Conservation (phyloP, 1,140 invertebrate species). For the Odontomachus brunneus region DNA sequence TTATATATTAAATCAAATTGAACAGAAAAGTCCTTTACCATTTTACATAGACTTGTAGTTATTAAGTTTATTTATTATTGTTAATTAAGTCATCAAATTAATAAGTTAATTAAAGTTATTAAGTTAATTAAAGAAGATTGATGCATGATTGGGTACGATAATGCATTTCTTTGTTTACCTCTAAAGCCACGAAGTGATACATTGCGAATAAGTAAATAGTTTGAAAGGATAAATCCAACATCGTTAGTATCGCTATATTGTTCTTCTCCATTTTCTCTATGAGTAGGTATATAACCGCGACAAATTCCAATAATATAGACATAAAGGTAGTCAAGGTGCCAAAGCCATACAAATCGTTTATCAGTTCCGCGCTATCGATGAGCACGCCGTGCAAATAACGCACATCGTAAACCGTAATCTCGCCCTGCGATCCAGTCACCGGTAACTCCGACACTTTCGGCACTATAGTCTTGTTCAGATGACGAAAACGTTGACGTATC, state of each 20-base stretch:
- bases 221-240: neutral
- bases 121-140: no score
- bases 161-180: constrained; percentile 24
- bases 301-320: neutral
- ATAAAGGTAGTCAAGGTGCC: neutral
- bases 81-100: no score
- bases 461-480: constrained; percentile 29
- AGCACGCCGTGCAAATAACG: constrained; percentile 36
- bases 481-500: constrained; percentile 39
- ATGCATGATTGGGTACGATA: no score
- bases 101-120: no score
- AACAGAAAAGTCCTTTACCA: no score
- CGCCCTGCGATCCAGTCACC: neutral
- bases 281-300: neutral
- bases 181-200: constrained; percentile 20
- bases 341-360: neutral
- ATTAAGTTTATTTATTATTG: no score
- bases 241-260: neutral
- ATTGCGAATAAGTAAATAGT: neutral
- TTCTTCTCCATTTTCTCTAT: neutral
- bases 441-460: constrained; percentile 18
- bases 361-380: neutral
- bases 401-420: constrained; percentile 34
- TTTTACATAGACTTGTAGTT: no score
- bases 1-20: no score